A percentile compares a stretch with the other conserved stretches of the same genome.
Evolutionary conservation across 2,797 vertebrate genomes (phyloP).

Genomic region (Borostomias antarcticus): DNA sequence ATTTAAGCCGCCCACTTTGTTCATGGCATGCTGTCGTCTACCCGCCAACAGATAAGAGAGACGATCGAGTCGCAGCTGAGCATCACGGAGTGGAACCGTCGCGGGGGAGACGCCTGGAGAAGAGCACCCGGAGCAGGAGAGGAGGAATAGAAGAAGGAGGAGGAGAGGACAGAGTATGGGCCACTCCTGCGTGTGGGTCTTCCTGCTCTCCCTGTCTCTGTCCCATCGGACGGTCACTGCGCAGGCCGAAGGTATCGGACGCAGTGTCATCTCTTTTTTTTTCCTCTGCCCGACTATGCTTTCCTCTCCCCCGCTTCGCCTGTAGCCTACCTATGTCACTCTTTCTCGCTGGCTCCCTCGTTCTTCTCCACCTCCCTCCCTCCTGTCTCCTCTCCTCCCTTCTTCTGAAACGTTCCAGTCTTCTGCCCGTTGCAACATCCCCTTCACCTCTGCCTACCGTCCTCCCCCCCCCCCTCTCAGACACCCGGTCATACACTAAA

Average conservation of each 20-base stretch:
- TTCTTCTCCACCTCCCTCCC: no score
- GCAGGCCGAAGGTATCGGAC: constrained; percentile 74
- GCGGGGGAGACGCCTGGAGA: constrained; percentile 40
- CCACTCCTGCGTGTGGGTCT: constrained; percentile 62
- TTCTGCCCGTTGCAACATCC: no score
- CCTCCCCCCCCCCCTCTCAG: no score
- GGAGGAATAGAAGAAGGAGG: constrained; percentile 26
- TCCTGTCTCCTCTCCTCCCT: neutral
- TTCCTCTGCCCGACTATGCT: neutral
- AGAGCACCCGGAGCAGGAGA: constrained; percentile 42
- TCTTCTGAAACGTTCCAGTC: neutral
- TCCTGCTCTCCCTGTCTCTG: constrained; percentile 70
- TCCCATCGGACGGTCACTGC: constrained; percentile 57
- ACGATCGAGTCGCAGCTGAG: constrained; percentile 54
- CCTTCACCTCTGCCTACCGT: no score
- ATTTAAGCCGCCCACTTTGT: neutral
- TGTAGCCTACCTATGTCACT: neutral
- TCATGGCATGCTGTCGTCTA: neutral
- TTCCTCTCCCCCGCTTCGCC: neutral
- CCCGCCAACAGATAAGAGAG: constrained; percentile 63
- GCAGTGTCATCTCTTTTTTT: neutral
- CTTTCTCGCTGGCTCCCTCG: neutral
- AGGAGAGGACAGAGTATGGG: constrained; percentile 67
- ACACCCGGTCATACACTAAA: constrained; percentile 17
- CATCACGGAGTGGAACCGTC: constrained; percentile 53